Evolutionary conservation across 2,113 vertebrate species (phyloP).

Genomic region (Lutjanus erythropterus): DNA sequence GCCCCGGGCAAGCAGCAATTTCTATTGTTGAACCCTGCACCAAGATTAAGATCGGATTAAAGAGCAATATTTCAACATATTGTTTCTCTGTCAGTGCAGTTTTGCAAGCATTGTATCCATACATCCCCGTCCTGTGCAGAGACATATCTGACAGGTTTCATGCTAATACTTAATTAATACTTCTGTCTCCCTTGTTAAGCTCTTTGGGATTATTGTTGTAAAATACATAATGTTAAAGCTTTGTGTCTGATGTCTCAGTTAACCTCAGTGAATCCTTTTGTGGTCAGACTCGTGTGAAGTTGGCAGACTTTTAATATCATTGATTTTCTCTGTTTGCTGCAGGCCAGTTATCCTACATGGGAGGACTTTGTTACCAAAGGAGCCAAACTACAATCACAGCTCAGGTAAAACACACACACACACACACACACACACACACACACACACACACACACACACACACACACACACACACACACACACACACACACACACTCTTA

Average conservation of each 20-base stretch:
- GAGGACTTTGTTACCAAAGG: conserved; percentile 90
- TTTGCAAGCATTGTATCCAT: not conserved
- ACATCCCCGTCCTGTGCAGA: not conserved
- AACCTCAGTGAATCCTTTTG: not conserved
- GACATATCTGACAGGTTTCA: not conserved
- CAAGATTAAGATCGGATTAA: not conserved
- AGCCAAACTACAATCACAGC: conserved; percentile 87
- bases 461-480: conserved; percentile 1
- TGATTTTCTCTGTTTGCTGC: conserved; percentile 28
- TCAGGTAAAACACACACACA: conserved; percentile 80
- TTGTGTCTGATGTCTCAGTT: not conserved
- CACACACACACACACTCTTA: not conserved
- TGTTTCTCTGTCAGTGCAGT: not conserved
- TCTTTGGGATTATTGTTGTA: conserved; percentile 7
- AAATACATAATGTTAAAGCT: not conserved
- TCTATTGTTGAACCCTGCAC: not conserved
- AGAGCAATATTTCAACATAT: no score
- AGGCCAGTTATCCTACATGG: conserved; percentile 90
- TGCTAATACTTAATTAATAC: conserved; percentile 11
- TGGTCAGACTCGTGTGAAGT: not conserved
- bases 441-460: not conserved
- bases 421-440: conserved; percentile 5
- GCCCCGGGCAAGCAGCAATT: no score
- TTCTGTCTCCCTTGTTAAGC: conserved; percentile 1
- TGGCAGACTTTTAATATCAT: not conserved